Evolutionary conservation across 2,888 invertebrate genomes (phyloP).

Genomic region (Coremacera marginata): DNA sequence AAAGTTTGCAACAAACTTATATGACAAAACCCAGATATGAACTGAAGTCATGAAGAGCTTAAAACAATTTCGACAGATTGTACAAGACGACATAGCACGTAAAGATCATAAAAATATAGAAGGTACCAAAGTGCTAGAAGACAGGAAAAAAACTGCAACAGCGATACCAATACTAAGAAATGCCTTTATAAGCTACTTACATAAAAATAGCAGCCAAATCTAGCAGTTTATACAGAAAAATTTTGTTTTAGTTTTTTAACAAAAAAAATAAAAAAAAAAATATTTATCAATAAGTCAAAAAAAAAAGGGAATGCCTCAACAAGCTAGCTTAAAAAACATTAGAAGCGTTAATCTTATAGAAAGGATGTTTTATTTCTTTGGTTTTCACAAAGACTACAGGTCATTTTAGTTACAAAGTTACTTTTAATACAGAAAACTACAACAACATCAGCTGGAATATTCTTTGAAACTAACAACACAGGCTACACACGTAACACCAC

Average conservation of each 20-base stretch:
- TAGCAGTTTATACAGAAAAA: neutral
- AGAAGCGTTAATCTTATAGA: slow-evolving; percentile 16
- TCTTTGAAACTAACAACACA: neutral
- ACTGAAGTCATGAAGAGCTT: neutral
- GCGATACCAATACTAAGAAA: slow-evolving; percentile 15
- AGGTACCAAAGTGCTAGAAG: neutral
- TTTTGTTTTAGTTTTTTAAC: neutral
- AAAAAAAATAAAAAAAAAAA: neutral
- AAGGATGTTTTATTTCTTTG: neutral
- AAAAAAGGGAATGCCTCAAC: neutral
- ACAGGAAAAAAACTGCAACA: neutral
- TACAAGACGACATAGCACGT: neutral
- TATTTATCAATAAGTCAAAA: neutral
- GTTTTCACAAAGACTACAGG: neutral
- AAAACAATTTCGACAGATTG: neutral
- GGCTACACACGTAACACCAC: neutral
- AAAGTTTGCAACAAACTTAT: neutral
- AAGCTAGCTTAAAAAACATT: neutral
- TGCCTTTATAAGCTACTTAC: neutral
- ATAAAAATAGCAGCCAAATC: neutral
- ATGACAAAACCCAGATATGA: neutral
- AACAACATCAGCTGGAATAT: neutral
- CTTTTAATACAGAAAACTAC: neutral
- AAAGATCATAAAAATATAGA: neutral
- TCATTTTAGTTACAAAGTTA: slow-evolving; percentile 5